Evolutionary conservation across 2,888 invertebrate genomes (phyloP).

Genomic region (Plemyria rubiginata): DNA sequence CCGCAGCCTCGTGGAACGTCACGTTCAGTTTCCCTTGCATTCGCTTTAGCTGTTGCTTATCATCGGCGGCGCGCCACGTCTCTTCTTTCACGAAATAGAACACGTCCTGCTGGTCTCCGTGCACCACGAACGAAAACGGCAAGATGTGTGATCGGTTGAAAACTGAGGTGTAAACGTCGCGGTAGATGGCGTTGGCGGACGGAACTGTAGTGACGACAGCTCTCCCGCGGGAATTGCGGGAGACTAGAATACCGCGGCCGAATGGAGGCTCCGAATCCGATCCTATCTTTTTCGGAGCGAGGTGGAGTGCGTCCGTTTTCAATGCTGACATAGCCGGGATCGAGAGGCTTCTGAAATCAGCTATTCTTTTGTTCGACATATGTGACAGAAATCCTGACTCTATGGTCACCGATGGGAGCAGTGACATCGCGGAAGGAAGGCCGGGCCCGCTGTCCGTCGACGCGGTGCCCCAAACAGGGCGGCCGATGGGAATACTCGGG

Average conservation of each 20-base stretch:
- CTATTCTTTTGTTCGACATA: conserved; percentile 91
- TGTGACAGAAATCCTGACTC: conserved; percentile 94
- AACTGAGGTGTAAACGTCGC: conserved; percentile 96
- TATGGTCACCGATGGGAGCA: conserved; percentile 88
- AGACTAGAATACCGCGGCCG: conserved; percentile 94
- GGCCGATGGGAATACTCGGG: conserved; percentile 85
- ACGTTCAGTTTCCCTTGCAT: conserved; percentile 96
- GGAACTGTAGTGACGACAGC: conserved; percentile 94
- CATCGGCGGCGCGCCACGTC: conserved; percentile 94
- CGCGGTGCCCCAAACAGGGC: conserved; percentile 84
- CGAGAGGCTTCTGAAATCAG: conserved; percentile 90
- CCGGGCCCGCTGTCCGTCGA: conserved; percentile 81
- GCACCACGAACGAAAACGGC: conserved; percentile 94
- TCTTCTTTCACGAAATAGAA: conserved; percentile 97
- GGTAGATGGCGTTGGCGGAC: conserved; percentile 94
- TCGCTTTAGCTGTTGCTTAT: conserved; percentile 94
- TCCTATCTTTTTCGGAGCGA: conserved; percentile 90
- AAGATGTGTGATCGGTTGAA: conserved; percentile 95
- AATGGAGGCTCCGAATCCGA: conserved; percentile 95
- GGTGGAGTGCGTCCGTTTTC: conserved; percentile 90
- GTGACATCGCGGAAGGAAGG: conserved; percentile 86
- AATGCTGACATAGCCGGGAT: conserved; percentile 92
- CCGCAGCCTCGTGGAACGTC: conserved; percentile 94
- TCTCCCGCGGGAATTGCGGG: conserved; percentile 90
- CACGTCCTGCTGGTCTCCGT: conserved; percentile 95